A percentile compares a stretch with the other conserved stretches of the same genome.
phyloP scores from a whole-genome alignment of 92 coral and sea anemone genomes.

The Anthopleura xanthogrammica region DNA sequence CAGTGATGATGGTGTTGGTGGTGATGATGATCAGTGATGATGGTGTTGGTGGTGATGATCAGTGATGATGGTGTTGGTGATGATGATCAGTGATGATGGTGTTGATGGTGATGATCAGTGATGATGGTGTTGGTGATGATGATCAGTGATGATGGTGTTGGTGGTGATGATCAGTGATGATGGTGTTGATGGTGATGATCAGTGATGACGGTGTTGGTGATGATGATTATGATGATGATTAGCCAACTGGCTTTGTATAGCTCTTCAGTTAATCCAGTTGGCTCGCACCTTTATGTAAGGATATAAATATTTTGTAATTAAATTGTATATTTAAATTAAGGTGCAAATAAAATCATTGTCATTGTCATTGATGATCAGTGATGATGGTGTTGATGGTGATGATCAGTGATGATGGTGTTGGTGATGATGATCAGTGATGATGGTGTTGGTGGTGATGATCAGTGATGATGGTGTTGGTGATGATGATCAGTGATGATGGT shows the following conservation, averaged over 20 bases:
- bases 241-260: too few relatives aligned
- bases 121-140: neutral
- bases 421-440: neutral
- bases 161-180: neutral
- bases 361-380: neutral
- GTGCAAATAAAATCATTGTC: too few relatives aligned
- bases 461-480: neutral
- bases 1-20: neutral
- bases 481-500: neutral
- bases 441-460: neutral
- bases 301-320: too few relatives aligned
- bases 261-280: too few relatives aligned
- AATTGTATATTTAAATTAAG: too few relatives aligned
- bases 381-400: neutral
- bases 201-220: neutral
- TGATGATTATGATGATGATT: too few relatives aligned
- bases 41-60: neutral
- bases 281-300: too few relatives aligned
- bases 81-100: too few relatives aligned
- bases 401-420: neutral
- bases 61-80: neutral
- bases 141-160: neutral
- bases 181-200: neutral
- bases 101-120: neutral
- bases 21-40: too few relatives aligned